phyloP scores from a whole-genome alignment of 2,113 vertebrate species.

The Cebidichthys violaceus region DNA sequence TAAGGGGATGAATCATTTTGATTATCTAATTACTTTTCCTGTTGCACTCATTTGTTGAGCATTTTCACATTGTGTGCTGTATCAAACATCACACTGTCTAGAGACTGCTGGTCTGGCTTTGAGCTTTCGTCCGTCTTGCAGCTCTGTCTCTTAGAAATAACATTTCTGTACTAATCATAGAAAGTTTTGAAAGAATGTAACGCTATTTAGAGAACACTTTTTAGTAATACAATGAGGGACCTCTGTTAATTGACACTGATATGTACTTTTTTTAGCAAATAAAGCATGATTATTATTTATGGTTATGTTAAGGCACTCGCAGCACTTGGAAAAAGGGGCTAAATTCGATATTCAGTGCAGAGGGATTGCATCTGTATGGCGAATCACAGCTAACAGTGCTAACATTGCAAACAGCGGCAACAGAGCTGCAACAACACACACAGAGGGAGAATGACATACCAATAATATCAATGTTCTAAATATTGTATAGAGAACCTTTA shows the following conservation, averaged over 20 bases:
- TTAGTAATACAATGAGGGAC: background rate
- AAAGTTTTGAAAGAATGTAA: background rate
- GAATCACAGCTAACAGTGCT: background rate
- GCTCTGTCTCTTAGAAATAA: no score
- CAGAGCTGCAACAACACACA: background rate
- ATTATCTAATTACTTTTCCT: background rate
- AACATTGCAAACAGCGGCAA: background rate
- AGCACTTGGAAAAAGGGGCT: background rate
- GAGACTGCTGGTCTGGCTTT: background rate
- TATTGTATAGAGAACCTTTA: background rate
- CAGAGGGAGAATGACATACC: background rate
- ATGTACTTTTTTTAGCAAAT: background rate
- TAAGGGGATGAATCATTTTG: background rate
- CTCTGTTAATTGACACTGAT: background rate
- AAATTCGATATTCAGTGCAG: background rate
- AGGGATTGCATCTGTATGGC: background rate
- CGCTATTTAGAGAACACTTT: background rate
- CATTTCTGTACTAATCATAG: background rate
- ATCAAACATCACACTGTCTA: background rate
- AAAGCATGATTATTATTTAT: no score
- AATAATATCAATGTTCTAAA: background rate
- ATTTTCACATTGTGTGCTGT: background rate
- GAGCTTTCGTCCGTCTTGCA: background rate
- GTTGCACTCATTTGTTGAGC: background rate
- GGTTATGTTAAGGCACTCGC: background rate